Evolutionary conservation across 2,888 invertebrate genomes (phyloP).

Genomic region (Villa cingulata): DNA sequence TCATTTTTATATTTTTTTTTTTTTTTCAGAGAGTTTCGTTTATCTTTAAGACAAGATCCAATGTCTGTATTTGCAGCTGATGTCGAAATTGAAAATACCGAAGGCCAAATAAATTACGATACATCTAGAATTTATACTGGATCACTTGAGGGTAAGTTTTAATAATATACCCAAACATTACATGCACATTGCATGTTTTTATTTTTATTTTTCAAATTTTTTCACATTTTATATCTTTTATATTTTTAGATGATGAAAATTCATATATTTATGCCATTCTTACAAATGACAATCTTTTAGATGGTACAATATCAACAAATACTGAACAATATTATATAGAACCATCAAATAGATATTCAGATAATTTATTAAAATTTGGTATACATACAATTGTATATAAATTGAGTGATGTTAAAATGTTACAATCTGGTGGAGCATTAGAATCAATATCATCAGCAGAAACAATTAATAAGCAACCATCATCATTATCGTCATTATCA

Average conservation of each 20-base stretch:
- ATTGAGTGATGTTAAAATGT: slow-evolving; percentile 54
- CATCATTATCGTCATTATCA: slow-evolving; percentile 44
- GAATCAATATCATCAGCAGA: slow-evolving; percentile 14
- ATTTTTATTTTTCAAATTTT: too few species aligned
- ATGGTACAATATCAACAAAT: slow-evolving; percentile 69
- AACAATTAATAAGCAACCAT: slow-evolving; percentile 35
- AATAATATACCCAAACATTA: too few species aligned
- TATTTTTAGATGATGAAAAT: slow-evolving; percentile 61
- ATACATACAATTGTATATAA: slow-evolving; percentile 78
- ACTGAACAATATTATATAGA: slow-evolving; percentile 76
- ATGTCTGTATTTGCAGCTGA: slow-evolving; percentile 60
- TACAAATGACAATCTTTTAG: slow-evolving; percentile 75
- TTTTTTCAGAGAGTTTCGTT: slow-evolving; percentile 58
- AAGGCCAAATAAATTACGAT: slow-evolving; percentile 56
- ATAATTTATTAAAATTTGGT: slow-evolving; percentile 38
- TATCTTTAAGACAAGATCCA: slow-evolving; percentile 59
- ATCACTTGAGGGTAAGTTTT: slow-evolving; percentile 55
- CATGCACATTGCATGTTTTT: background rate
- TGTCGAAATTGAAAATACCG: slow-evolving; percentile 59
- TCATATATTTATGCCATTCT: slow-evolving; percentile 74
- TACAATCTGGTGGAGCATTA: slow-evolving; percentile 9
- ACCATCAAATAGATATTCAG: slow-evolving; percentile 35
- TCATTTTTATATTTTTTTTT: slow-evolving; percentile 6
- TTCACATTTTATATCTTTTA: background rate
- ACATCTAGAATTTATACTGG: slow-evolving; percentile 62